Evolutionary conservation across 2,888 invertebrate genomes (phyloP), one percentile per base, ranked within the genome.

Genomic region (Agrilus cyanescens): DNA sequence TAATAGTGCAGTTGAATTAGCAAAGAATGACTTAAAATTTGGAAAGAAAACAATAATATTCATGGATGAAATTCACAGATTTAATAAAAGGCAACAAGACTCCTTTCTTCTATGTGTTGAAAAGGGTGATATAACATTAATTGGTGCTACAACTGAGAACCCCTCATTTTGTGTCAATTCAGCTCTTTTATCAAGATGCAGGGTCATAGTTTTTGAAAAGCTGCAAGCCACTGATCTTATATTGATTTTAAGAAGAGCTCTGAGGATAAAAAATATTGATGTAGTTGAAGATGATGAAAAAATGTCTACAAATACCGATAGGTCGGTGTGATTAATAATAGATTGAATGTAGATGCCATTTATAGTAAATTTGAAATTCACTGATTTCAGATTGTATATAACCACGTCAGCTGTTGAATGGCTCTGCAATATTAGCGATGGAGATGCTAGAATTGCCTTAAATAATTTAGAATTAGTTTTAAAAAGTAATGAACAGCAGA

Each of bases 81-180:
- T 88, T 58, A 88, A 87, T 62, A 88, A 87, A 66, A 66, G 76
- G 16, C 88, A 88, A 56, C 88, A 89, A 69, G 87, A 89, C 61
- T 76, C 79, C 38, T 85, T 88, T 63, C 62, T 88, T 45, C 79
- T 85, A 3, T 82, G 85, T 62, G 80, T 88, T 12, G 88, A 88
- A 63, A 80, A 76, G 62, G 88, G 88, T 1, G 80, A 80, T 18
- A 78, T 89, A 31, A 79, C 74, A 34, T 65, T 88, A 45, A 75
- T 89, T 44, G 88, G 88, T 20, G 88, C 88, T 1, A 89, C 88
- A 0, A 89, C 88, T 32, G 88, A 88, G 63, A 88, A 88, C 64
- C 88, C 88, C n/a, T 87, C 87, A 1, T 88, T 87, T 61, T 80
- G 79, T 55, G 72, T 88, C 38, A 88, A 88, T 64, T 79, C 78